Evolutionary conservation across 1,140 invertebrate genomes (phyloP), one percentile per base, ranked within the genome.

Genomic region (Coelopa frigida): DNA sequence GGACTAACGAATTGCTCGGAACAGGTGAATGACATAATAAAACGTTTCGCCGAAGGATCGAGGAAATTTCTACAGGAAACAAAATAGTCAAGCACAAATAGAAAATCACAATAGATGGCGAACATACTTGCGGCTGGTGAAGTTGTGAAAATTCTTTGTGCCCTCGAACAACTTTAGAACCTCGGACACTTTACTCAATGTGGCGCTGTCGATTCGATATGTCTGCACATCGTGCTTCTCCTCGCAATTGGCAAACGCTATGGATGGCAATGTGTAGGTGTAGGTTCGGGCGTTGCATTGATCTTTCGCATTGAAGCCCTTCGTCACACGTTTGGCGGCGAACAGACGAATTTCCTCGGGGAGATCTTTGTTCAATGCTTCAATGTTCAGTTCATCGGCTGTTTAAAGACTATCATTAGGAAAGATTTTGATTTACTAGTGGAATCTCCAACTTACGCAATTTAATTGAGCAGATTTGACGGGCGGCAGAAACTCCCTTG

Each of bases 111-210:
- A 3, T 22, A 15, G 10, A 32, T 29, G 15, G 11, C 15, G 24
- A 33, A 38, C 22, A 75, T 76, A 94, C 89, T 86, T 87, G 71
- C 86, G 85, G 41, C 89, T 85, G 12, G 96, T 99, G 58, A 95
- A 99, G 74, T 98, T 99, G 63, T 98, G 94, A 72, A 87, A 99
- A 70, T 94, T 95, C 61, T 94, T 90, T 1, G 93, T 93, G 42
- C 96, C 95, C 56, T 84, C 77, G 66, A 84, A 97, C 26, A 78
- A 64, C 49, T 78, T 73, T 8, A 98, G 67, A 14, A 87, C 67
- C 24, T 79, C 71, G 55, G 82, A 84, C 1, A 97, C 71, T 64
- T 78, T 73, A 24, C 80, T 71, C n/a, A 83, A 57, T 48, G 74
- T 76, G 26, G 84, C 79, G 1, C 74, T 40, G 15, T 77, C 57